A percentile compares a stretch with the other conserved stretches of the same genome.
Evolutionary conservation across 1,140 invertebrate genomes (phyloP).

Genomic region (Drosophila ogumai): DNA sequence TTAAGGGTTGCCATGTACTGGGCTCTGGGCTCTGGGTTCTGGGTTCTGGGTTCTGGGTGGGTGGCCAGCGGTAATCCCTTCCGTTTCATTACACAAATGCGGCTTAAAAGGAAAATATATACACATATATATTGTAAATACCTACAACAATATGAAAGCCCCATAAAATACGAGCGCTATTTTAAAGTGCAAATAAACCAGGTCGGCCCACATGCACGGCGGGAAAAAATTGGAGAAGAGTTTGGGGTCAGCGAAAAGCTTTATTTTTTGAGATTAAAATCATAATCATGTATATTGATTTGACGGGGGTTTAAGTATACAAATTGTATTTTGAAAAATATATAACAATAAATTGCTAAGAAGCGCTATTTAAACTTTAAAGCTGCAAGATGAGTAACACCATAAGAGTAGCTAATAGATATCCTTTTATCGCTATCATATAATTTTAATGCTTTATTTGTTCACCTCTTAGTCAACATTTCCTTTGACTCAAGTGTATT

Average conservation of each 20-base stretch:
- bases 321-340: background rate
- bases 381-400: background rate
- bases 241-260: background rate
- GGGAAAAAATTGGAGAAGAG: background rate
- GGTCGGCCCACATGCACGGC: background rate
- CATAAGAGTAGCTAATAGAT: background rate
- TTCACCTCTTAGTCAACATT: background rate
- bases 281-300: background rate
- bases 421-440: no score
- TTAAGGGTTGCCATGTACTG: conserved; percentile 29
- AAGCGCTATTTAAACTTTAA: no score
- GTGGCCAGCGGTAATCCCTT: conserved; percentile 67
- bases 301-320: background rate
- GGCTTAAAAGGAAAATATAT: conserved; percentile 63
- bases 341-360: no score
- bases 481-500: background rate
- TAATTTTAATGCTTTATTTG: background rate
- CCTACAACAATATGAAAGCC: conserved; percentile 48
- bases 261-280: conserved; percentile 9
- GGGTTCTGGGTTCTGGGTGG: background rate
- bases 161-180: conserved; percentile 49
- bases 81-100: conserved; percentile 76
- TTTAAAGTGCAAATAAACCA: conserved; percentile 65
- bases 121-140: conserved; percentile 51
- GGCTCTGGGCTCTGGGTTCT: conserved; percentile 5